These are phyloP conservation scores for Amblyopsis rosae DNA, from an alignment of 2,113 vertebrate genomes.

Conservation along the genomic window DNA sequence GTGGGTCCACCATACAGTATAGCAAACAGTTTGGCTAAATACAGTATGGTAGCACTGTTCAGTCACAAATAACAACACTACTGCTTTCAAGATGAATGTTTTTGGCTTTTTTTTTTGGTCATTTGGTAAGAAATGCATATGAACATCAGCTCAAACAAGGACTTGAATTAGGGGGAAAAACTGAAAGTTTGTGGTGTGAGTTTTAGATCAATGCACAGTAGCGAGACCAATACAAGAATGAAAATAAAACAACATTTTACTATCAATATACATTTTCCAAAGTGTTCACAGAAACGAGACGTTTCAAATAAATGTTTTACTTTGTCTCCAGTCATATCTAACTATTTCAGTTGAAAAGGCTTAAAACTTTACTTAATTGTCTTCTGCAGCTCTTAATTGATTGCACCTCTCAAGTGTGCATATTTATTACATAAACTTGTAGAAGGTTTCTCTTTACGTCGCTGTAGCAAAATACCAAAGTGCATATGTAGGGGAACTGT, in stretches of 20 bases:
- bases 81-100: constrained; percentile 68
- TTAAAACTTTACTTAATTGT: too few relatives aligned
- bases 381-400: neutral
- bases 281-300: too few relatives aligned
- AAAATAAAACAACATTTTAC: too few relatives aligned
- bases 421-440: constrained; percentile 26
- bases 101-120: constrained; percentile 55
- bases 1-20: constrained; percentile 55
- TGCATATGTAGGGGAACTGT: constrained; percentile 34
- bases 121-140: constrained; percentile 60
- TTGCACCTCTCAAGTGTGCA: constrained; percentile 14
- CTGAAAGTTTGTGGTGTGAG: constrained; percentile 24
- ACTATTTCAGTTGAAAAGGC: too few relatives aligned
- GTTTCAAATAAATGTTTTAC: too few relatives aligned
- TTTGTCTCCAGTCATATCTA: too few relatives aligned
- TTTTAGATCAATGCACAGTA: constrained; percentile 31
- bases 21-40: constrained; percentile 67
- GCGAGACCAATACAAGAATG: constrained; percentile 46
- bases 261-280: too few relatives aligned
- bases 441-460: constrained; percentile 1
- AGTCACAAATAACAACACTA: constrained; percentile 67
- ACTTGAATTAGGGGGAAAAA: constrained; percentile 23
- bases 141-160: constrained; percentile 48
- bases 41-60: constrained; percentile 59
- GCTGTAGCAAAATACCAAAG: constrained; percentile 22